phyloP scores from a whole-genome alignment of 2,888 invertebrate genomes.

The Phymatocera aterrima region DNA sequence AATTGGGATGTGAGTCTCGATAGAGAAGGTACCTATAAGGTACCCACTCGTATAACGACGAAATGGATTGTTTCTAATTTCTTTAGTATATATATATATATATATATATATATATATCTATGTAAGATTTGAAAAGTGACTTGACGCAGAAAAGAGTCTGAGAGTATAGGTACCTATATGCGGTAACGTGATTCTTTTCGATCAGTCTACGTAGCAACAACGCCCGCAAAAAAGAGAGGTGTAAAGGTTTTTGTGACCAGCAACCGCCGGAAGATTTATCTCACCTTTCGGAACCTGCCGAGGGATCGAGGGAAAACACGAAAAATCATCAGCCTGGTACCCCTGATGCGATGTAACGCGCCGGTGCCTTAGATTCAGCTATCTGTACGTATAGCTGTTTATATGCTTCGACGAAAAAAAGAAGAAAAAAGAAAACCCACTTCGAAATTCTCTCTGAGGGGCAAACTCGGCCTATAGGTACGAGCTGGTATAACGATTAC shows the following conservation, averaged over 20 bases:
- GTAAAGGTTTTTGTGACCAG: too few relatives aligned
- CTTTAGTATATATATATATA: too few relatives aligned
- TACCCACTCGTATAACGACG: too few relatives aligned
- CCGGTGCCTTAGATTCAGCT: too few relatives aligned
- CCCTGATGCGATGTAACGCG: background rate
- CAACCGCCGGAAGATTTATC: conserved; percentile 22
- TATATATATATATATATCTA: too few relatives aligned
- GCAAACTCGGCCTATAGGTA: background rate
- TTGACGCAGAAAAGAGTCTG: background rate
- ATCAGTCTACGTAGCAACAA: background rate
- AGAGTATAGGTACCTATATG: background rate
- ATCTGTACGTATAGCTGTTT: too few relatives aligned
- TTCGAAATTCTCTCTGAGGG: background rate
- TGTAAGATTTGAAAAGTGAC: background rate
- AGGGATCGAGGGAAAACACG: background rate
- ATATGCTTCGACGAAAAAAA: too few relatives aligned
- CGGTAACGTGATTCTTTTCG: background rate
- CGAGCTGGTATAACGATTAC: conserved; percentile 7
- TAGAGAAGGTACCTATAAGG: background rate
- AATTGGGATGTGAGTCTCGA: too few relatives aligned
- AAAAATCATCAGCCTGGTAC: background rate
- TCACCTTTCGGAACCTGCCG: background rate
- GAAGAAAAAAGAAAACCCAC: too few relatives aligned
- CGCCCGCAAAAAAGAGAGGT: too few relatives aligned
- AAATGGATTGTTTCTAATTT: too few relatives aligned